Percentiles rank a stretch among this genome's conserved stretches.
These are phyloP conservation scores for Bufotes viridis DNA, from an alignment of 2,797 vertebrate genomes.

Conservation along the genomic window DNA sequence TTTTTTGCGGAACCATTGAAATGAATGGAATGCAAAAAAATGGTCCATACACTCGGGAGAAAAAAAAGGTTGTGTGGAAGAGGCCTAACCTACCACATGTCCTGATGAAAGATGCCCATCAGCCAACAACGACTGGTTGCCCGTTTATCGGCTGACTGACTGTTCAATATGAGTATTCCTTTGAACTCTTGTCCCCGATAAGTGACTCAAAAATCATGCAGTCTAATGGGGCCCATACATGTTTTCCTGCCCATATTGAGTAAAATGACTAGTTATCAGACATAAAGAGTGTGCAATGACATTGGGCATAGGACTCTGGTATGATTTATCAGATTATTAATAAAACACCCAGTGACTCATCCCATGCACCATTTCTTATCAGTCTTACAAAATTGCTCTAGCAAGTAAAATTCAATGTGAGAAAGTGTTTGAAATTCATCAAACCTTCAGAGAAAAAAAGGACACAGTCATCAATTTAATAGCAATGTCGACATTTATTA, in stretches of 20 bases:
- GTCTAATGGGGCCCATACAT: no score
- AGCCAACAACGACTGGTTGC: no score
- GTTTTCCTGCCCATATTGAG: neutral
- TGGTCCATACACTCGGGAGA: no score
- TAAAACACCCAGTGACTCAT: constrained; percentile 16
- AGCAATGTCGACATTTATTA: constrained; percentile 8
- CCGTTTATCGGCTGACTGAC: no score
- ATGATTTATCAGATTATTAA: constrained; percentile 18
- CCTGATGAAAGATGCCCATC: no score
- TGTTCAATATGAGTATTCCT: no score
- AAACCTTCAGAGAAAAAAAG: neutral
- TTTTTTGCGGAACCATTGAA: no score
- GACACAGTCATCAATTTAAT: neutral
- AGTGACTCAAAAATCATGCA: no score
- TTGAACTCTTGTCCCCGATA: no score
- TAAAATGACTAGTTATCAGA: neutral
- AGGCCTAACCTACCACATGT: no score
- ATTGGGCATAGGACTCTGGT: neutral
- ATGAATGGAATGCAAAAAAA: no score
- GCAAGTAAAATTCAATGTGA: neutral
- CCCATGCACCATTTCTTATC: neutral
- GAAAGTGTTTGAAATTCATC: constrained; percentile 17
- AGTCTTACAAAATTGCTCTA: neutral
- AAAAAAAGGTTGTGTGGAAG: no score
- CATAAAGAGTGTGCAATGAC: neutral